Conservation (phyloP, 1,140 invertebrate genomes). For the Lordiphosa collinella region DNA sequence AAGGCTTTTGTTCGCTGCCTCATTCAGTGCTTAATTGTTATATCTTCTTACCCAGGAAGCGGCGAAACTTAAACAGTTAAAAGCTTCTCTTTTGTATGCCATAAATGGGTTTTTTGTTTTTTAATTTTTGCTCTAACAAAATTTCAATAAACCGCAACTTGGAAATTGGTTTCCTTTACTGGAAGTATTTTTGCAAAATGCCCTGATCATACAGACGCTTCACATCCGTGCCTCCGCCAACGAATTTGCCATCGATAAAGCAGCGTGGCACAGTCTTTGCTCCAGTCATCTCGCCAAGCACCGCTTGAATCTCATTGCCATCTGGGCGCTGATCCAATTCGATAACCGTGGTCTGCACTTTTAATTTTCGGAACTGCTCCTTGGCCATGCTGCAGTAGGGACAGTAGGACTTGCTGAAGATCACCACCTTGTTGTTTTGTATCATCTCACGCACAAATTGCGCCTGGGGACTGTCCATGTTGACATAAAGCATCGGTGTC, state of each 20-base stretch:
- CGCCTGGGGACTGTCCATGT: constrained; percentile 50
- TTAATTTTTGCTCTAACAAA: constrained; percentile 1
- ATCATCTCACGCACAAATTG: constrained; percentile 83
- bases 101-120: constrained; percentile 2
- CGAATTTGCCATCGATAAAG: constrained; percentile 93
- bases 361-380: constrained; percentile 87
- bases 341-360: constrained; percentile 85
- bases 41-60: constrained; percentile 12
- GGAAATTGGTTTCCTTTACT: constrained; percentile 15
- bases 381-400: constrained; percentile 93
- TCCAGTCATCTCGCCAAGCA: constrained; percentile 90
- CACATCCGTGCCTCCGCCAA: constrained; percentile 95
- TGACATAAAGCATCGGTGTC: constrained; percentile 23
- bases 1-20: constrained; percentile 4
- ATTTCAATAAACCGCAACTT: neutral
- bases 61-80: constrained; percentile 46
- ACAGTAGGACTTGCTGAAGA: constrained; percentile 94
- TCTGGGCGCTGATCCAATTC: constrained; percentile 91
- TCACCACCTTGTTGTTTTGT: constrained; percentile 87
- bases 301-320: constrained; percentile 87
- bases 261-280: constrained; percentile 93
- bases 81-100: constrained; percentile 10
- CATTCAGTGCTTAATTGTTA: constrained; percentile 34
- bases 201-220: constrained; percentile 87
- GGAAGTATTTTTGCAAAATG: constrained; percentile 80